Evolutionary conservation across 2,113 vertebrate genomes (phyloP), one percentile per base, ranked within the genome.

Genomic region (Balaenoptera acutorostrata): DNA sequence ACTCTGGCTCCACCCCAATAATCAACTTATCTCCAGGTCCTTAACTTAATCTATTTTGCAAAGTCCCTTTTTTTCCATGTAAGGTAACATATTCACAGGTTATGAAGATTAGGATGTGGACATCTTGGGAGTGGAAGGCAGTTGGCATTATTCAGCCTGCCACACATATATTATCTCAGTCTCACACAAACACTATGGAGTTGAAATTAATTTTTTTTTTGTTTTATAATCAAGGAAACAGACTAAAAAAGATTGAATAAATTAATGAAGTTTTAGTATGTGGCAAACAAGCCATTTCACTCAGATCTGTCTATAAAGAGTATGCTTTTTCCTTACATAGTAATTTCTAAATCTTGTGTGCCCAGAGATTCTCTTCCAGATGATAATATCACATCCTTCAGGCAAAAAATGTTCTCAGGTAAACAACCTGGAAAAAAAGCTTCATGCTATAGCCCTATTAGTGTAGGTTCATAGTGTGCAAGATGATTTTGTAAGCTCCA

Each of bases 61-160:
- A 46, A 83, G 8, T 15, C 1, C 31, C 18, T 2, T 75, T 13
- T 13, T 39, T 55, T n/a, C 68, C 17, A 36, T n/a, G 13, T 3
- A 85, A 57, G 17, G 6, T n/a, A 83, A 44, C 11, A 29, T 27
- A 82, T 25, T 46, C 14, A 20, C 13, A 14, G 61, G 14, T n/a
- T 91, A 61, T 36, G 18, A 10, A 49, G 33, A 82, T 68, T 63
- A 27, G 18, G 18, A 44, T 69, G n/a, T 82, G 18, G 8, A 8
- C 25, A 17, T 39, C 41, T 6, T 44, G 8, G 17, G 29, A 2
- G 2, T 46, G 23, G 39, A 3, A 11, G 6, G 9, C 57, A 1
- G 2, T n/a, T 11, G 17, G 17, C 17, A 25, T 81, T 63, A 71
- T 36, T 72, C 52, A 59, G 12, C 36, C 33, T 36, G 33, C 8